Conservation (phyloP, 1,140 invertebrate genomes). For the Campodea augens region DNA sequence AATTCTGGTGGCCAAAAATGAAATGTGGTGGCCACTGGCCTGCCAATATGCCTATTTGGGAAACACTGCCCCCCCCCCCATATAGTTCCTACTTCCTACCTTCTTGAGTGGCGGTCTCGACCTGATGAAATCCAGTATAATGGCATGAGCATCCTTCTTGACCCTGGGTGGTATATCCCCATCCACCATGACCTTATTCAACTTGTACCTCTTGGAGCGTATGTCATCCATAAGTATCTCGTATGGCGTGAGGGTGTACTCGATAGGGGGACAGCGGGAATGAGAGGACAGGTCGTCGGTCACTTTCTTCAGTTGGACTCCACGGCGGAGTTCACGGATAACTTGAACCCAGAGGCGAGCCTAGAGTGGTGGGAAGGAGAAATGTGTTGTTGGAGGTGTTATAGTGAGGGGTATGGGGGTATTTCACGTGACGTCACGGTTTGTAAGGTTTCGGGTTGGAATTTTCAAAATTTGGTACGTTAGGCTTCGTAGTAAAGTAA, state of each 20-base stretch:
- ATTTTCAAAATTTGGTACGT: no score
- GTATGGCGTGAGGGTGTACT: slow-evolving; percentile 91
- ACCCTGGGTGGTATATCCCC: slow-evolving; percentile 59
- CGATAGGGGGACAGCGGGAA: slow-evolving; percentile 35
- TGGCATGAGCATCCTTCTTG: slow-evolving; percentile 82
- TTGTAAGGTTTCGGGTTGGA: no score
- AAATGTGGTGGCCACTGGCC: no score
- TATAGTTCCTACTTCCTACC: no score
- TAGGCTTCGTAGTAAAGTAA: no score
- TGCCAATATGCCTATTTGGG: no score
- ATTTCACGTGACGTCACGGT: no score
- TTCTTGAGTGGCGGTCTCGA: slow-evolving; percentile 83
- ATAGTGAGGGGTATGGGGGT: no score
- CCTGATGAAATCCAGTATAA: slow-evolving; percentile 90
- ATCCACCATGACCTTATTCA: slow-evolving; percentile 55
- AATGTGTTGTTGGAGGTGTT: no score
- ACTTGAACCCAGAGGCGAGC: slow-evolving; percentile 94
- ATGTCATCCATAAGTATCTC: slow-evolving; percentile 96
- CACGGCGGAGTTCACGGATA: slow-evolving; percentile 59
- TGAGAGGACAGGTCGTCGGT: slow-evolving; percentile 31
- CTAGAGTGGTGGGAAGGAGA: slow-evolving; percentile 35
- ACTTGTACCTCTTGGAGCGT: slow-evolving; percentile 61
- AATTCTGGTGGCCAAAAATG: no score
- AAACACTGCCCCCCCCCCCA: no score
- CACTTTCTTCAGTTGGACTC: slow-evolving; percentile 86